Conservation (phyloP, 2,797 vertebrate species). For the Rhinichthys osculus region DNA sequence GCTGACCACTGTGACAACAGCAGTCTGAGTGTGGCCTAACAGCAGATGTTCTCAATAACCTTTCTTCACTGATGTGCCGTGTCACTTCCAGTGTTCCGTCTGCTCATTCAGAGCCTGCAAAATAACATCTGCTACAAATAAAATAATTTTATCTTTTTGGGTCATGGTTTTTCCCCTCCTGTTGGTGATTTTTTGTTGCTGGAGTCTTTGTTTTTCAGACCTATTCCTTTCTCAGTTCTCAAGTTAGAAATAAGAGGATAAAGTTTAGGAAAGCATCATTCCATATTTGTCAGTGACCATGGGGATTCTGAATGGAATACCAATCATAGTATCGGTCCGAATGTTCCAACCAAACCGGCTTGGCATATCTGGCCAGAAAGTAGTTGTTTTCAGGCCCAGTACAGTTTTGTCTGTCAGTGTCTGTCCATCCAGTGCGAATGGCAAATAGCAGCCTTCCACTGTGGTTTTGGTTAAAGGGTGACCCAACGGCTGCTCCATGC, state of each 20-base stretch:
- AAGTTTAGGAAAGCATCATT: slow-evolving; percentile 20
- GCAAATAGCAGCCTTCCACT: slow-evolving; percentile 57
- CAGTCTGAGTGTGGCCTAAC: slow-evolving; percentile 49
- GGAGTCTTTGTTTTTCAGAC: slow-evolving; percentile 31
- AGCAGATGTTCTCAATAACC: slow-evolving; percentile 58
- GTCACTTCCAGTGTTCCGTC: slow-evolving; percentile 53
- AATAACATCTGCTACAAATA: slow-evolving; percentile 57
- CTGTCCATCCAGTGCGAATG: slow-evolving; percentile 42
- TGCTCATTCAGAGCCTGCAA: slow-evolving; percentile 40
- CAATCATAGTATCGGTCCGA: slow-evolving; percentile 34
- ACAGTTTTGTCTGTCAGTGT: slow-evolving; percentile 34
- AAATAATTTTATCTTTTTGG: slow-evolving; percentile 41
- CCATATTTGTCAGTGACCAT: slow-evolving; percentile 25
- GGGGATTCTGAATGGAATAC: slow-evolving; percentile 52
- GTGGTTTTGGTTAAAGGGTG: slow-evolving; percentile 51
- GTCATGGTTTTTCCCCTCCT: slow-evolving; percentile 21
- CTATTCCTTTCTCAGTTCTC: neutral
- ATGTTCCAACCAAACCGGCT: slow-evolving; percentile 38
- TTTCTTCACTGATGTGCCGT: slow-evolving; percentile 46
- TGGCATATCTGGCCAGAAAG: slow-evolving; percentile 30
- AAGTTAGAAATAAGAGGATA: neutral
- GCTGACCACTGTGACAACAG: slow-evolving; percentile 50
- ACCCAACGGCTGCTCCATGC: slow-evolving; percentile 28
- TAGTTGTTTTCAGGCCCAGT: slow-evolving; percentile 33
- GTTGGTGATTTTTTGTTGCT: slow-evolving; percentile 34